Evolutionary conservation across 2,888 invertebrate species (phyloP).

Genomic region (Lasius fuliginosus): DNA sequence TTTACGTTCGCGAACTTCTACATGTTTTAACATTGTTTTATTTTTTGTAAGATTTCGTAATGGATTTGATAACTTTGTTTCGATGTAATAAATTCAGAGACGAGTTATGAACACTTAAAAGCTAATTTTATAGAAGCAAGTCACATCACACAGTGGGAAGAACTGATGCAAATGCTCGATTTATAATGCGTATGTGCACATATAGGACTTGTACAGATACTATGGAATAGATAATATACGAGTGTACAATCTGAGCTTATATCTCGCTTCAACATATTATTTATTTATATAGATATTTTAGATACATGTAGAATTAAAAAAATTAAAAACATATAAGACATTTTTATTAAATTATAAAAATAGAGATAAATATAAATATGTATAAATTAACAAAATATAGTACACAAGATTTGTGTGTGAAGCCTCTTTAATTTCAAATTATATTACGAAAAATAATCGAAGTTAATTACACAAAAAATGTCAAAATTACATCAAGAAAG

Average conservation of each 20-base stretch:
- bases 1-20: background rate
- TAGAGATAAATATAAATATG: background rate
- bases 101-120: background rate
- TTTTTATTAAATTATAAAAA: background rate
- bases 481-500: background rate
- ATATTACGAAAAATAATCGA: background rate
- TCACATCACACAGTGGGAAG: background rate
- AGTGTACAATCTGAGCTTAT: background rate
- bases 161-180: constrained; percentile 12
- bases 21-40: background rate
- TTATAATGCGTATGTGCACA: background rate
- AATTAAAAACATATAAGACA: background rate
- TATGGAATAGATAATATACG: constrained; percentile 4
- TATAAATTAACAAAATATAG: background rate
- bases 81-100: background rate
- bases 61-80: background rate
- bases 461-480: background rate
- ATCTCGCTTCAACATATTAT: background rate
- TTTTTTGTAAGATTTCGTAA: background rate
- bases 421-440: background rate
- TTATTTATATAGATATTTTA: background rate
- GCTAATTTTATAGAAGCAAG: background rate
- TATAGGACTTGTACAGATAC: background rate
- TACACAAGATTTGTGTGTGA: background rate
- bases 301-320: background rate